These are phyloP conservation scores for Porites cylindrica DNA, from an alignment of 92 coral and sea anemone genomes.

Conservation along the genomic window DNA sequence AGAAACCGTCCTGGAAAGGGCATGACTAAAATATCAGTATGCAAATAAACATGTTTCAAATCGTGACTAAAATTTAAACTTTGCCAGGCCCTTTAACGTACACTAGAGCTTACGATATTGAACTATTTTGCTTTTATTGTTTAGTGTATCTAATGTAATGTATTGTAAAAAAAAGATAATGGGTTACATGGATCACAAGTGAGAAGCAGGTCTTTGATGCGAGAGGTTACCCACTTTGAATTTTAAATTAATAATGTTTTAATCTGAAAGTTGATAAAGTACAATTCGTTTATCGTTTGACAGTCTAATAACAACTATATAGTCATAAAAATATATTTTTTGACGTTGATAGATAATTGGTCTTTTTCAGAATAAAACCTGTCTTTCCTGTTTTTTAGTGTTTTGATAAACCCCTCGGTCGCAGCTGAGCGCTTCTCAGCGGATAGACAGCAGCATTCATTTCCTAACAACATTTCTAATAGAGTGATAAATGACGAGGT, in stretches of 20 bases:
- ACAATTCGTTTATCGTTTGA: conserved; percentile 3
- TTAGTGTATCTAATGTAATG: neutral
- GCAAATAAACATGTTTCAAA: too few relatives aligned
- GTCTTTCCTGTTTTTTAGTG: neutral
- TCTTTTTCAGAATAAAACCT: neutral
- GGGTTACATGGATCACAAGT: neutral
- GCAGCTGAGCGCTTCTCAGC: conserved; percentile 24
- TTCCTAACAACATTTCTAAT: neutral
- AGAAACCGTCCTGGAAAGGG: too few relatives aligned
- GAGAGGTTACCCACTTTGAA: too few relatives aligned
- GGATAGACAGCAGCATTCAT: neutral
- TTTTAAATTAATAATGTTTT: neutral
- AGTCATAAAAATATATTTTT: neutral
- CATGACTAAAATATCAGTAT: too few relatives aligned
- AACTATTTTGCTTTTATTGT: too few relatives aligned
- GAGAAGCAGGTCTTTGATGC: too few relatives aligned
- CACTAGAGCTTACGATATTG: too few relatives aligned
- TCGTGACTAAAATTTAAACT: too few relatives aligned
- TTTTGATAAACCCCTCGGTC: neutral
- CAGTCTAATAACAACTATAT: neutral
- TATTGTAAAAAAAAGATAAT: too few relatives aligned
- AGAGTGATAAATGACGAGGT: neutral
- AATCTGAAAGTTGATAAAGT: neutral
- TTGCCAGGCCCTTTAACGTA: too few relatives aligned
- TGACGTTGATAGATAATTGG: conserved; percentile 12